Evolutionary conservation across 2,797 vertebrate genomes (phyloP).

Genomic region (Leucoraja ocellata): DNA sequence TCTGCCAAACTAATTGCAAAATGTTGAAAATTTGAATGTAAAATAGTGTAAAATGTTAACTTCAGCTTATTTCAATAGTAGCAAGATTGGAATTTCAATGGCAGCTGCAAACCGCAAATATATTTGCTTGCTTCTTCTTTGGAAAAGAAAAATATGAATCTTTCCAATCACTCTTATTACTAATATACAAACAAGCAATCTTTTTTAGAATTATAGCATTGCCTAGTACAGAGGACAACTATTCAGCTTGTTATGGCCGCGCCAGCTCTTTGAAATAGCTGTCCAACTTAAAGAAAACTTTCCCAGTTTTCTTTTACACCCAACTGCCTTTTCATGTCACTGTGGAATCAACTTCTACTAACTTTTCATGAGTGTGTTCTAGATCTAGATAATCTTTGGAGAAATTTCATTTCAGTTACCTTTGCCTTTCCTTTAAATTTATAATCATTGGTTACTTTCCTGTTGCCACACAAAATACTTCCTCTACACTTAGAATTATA

Average conservation of each 20-base stretch:
- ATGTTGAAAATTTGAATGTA: not conserved
- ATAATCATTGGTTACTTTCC: not conserved
- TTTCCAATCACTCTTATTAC: not conserved
- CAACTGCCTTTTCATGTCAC: not conserved
- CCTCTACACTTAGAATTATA: not conserved
- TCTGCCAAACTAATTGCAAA: not conserved
- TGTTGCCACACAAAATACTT: not conserved
- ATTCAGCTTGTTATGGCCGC: not conserved
- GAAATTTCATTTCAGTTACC: not conserved
- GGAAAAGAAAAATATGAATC: not conserved
- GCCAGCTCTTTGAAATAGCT: not conserved
- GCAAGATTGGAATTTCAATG: not conserved
- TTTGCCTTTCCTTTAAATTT: not conserved
- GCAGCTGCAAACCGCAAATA: not conserved
- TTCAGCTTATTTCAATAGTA: not conserved
- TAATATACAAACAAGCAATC: not conserved
- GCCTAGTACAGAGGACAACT: not conserved
- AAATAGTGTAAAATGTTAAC: not conserved
- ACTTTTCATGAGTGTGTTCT: not conserved
- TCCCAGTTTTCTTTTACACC: not conserved
- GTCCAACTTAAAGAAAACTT: not conserved
- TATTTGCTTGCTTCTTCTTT: not conserved
- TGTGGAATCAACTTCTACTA: not conserved
- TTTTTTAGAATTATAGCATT: not conserved
- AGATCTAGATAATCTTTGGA: not conserved